Conservation (phyloP, 2,888 invertebrate genomes). For the Ophion obscuratus region DNA sequence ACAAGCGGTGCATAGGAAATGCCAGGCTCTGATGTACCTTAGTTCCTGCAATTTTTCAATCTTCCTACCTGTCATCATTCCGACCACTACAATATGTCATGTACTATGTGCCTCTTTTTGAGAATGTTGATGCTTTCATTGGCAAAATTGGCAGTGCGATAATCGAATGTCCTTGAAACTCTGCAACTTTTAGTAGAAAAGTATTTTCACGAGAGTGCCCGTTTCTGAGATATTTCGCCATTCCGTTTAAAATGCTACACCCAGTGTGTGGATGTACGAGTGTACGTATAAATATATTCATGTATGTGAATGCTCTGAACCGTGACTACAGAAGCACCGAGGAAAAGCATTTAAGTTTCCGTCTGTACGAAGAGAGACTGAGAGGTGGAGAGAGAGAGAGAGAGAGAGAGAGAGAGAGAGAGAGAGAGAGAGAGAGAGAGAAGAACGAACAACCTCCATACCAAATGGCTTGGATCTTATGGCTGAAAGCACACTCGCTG, state of each 20-base stretch:
- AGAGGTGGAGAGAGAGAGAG: neutral
- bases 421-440: slow-evolving; percentile 1
- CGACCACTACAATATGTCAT: no score
- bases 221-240: neutral
- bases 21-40: no score
- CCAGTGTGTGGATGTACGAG: slow-evolving; percentile 4
- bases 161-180: no score
- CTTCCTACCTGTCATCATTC: no score
- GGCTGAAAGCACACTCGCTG: slow-evolving; percentile 51
- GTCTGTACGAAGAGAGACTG: slow-evolving; percentile 12
- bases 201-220: neutral
- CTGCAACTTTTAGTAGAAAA: neutral
- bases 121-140: no score
- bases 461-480: slow-evolving; percentile 39
- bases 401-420: slow-evolving; percentile 1
- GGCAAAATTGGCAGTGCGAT: no score
- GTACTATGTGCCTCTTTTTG: no score
- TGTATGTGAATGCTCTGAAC: slow-evolving; percentile 19
- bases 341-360: slow-evolving; percentile 54
- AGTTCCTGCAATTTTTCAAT: no score
- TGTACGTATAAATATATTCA: slow-evolving; percentile 3
- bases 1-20: no score
- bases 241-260: slow-evolving; percentile 43
- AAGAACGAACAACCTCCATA: slow-evolving; percentile 30
- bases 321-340: slow-evolving; percentile 43